Conservation (phyloP, 2,797 vertebrate species). For the Discoglossus pictus region DNA sequence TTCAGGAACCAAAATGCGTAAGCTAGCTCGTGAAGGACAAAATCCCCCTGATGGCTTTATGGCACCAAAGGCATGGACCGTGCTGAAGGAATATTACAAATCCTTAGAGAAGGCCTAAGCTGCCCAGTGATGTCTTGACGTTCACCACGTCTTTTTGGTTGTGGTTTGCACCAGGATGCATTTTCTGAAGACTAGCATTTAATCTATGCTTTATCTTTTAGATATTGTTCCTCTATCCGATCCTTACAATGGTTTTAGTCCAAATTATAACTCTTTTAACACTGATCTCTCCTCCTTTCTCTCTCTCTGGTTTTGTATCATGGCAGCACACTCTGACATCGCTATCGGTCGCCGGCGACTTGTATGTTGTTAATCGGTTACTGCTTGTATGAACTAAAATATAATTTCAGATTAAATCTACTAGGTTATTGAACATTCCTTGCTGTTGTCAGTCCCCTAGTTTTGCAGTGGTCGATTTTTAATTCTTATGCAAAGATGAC, state of each 20-base stretch:
- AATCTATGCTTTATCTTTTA: conserved; percentile 68
- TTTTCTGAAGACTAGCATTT: conserved; percentile 59
- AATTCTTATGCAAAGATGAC: no score
- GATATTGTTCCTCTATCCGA: conserved; percentile 65
- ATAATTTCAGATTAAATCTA: background rate
- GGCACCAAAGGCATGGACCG: conserved; percentile 91
- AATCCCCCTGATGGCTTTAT: conserved; percentile 97
- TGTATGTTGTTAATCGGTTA: conserved; percentile 12
- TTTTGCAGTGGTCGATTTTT: no score
- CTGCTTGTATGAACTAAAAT: background rate
- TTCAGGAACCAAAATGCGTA: conserved; percentile 97
- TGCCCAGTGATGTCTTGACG: conserved; percentile 40
- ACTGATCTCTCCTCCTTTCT: conserved; percentile 54
- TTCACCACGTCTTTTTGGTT: conserved; percentile 59
- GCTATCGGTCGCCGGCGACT: conserved; percentile 36
- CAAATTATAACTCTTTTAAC: conserved; percentile 62
- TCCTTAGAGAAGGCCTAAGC: conserved; percentile 87
- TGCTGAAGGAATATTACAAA: conserved; percentile 94
- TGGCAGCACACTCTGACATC: background rate
- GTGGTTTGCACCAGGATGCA: conserved; percentile 60
- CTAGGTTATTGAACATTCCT: background rate
- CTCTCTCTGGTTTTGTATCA: background rate
- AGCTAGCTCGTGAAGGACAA: conserved; percentile 89
- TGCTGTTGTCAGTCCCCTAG: no score
- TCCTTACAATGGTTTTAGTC: conserved; percentile 67